These are phyloP conservation scores for Nannobrachium achirus DNA, from an alignment of 2,113 vertebrate species.

Conservation along the genomic window DNA sequence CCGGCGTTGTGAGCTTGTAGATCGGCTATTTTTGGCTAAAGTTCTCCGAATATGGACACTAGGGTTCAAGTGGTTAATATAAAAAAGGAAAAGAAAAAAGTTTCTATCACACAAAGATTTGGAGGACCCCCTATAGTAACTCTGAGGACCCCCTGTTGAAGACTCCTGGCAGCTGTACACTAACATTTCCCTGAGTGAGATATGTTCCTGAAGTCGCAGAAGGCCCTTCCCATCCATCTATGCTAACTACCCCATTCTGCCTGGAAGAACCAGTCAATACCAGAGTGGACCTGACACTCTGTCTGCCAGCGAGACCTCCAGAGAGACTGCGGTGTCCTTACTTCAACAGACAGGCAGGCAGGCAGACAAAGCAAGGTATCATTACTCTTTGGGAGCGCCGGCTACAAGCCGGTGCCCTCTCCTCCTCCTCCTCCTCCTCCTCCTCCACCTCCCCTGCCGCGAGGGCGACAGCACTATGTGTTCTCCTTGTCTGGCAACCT, in stretches of 20 bases:
- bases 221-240: constrained; percentile 33
- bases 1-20: no score
- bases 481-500: constrained; percentile 44
- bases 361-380: constrained; percentile 28
- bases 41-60: no score
- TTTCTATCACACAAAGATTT: no score
- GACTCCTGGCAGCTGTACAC: neutral
- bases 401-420: constrained; percentile 43
- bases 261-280: constrained; percentile 58
- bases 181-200: constrained; percentile 16
- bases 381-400: constrained; percentile 42
- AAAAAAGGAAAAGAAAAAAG: no score
- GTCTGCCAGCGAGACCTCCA: constrained; percentile 48
- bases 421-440: constrained; percentile 10
- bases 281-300: constrained; percentile 44
- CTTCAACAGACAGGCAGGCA: constrained; percentile 42
- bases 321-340: constrained; percentile 37
- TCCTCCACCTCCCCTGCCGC: constrained; percentile 9
- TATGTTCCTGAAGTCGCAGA: constrained; percentile 30
- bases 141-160: no score
- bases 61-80: no score
- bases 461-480: constrained; percentile 12
- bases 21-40: no score
- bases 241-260: constrained; percentile 32
- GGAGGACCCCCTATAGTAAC: no score